Base-by-base conservation (phyloP, 2,888 invertebrate genomes). In the Hipparchia sbordonii region DNA sequence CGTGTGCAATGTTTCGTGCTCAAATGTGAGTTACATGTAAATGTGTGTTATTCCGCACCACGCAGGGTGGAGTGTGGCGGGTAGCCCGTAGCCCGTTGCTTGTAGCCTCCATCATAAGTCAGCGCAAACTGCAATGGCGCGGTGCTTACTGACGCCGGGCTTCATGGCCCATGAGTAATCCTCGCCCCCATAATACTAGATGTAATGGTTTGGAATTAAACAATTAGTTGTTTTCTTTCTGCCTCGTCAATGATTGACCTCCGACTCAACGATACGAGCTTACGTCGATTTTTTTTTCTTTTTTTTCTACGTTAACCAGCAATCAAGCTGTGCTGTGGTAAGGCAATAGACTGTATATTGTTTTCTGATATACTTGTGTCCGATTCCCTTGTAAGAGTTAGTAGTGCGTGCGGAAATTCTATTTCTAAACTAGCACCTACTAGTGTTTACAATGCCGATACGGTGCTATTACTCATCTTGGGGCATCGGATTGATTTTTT, bases 131-230 rank as follows among this genome's bases (percentile, higher is more conserved):
- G 75, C 78, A 77, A 78, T 81, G 79, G 82, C 78, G 82, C 78
- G 78, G 81, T 84, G 86, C 84, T 85, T 87, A 85, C 84, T 84
- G 87, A 85, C 89, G 88, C 88, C 87, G 88, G 86, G 88, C 84
- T 91, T 91, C 91, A 93, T 93, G 91, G 89, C 80, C 89, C 92
- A 92, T 92, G 88, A 93, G 89, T 93, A 93, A 92, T 92, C 90
- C 62, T 56, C 48, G 46, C 89, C 81, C 84, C 88, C 89, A 87
- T 92, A 92, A 92, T 92, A 92, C 90, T 89, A 87, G 84, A 89
- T 83, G 89, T 91, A 92, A 93, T 93, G 92, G 91, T 82, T 89
- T 86, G 92, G 92, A 93, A 92, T 91, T 92, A 89, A 92, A 91
- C 91, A 92, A 93, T 92, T 92, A 92, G 89, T 91, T 91, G 89